Evolutionary conservation across 2,113 vertebrate genomes (phyloP), one percentile per base, ranked within the genome.

Genomic region (Promerops cafer): DNA sequence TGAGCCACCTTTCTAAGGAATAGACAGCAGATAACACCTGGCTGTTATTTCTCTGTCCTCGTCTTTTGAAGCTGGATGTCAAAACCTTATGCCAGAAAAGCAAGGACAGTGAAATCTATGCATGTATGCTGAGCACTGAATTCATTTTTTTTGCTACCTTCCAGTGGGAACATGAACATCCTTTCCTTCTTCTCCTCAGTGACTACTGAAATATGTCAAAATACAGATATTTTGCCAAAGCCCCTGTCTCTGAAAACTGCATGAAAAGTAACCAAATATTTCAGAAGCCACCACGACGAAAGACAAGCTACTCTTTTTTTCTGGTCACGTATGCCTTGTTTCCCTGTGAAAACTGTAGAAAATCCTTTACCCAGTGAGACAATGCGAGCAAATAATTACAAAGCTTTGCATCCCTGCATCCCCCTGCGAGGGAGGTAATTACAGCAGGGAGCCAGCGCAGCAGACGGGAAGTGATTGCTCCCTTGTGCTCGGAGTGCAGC

Each of bases 391-490:
- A 91, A 84, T 45, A 78, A 91, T 88, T 65, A 52, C 31, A 72
- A 53, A 65, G 63, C 63, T 4, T 2, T 30, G 26, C 28, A 42
- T 37, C 39, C 39, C 52, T 63, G 23, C 1, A 11, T 57, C 26
- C 19, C 20, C 1, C 3, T 13, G 27, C 3, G 16, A 89, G 33
- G 59, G 33, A 61, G 49, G 52, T 35, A 66, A 74, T 91, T 83
- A 37, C 2, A 7, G 56, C 28, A 15, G 2, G 4, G 31, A 83
- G 17, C 1, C 65, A 76, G 57, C 0, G 0, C 44, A 35, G 45
- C 44, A 64, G 65, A 82, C 0, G 1, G 82, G 66, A 69, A n/a
- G 60, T 0, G 4, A 74, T 59, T 59, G 87, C 74, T 89, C 33
- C 75, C 3, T 0, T 59, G 74, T 3, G 4, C 61, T 75, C 47